Evolutionary conservation across 1,140 invertebrate genomes (phyloP).

Genomic region (Lethocerus indicus): DNA sequence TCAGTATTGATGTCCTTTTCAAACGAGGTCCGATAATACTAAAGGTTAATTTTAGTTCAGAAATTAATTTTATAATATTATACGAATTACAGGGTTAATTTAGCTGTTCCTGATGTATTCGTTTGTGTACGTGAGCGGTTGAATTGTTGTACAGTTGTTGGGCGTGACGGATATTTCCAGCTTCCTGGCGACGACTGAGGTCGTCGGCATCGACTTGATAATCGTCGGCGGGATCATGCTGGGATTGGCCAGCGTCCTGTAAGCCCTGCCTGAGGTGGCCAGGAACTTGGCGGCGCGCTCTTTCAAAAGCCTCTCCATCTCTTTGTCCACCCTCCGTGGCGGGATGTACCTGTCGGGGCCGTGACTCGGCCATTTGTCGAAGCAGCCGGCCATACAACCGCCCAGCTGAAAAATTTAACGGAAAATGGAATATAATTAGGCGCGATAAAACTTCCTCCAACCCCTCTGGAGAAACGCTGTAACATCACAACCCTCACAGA

Average conservation of each 20-base stretch:
- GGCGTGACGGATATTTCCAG: slow-evolving; percentile 7
- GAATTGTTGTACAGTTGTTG: slow-evolving; percentile 7
- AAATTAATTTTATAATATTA: too few relatives aligned
- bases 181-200: slow-evolving; percentile 6
- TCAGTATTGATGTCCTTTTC: too few relatives aligned
- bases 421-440: too few relatives aligned
- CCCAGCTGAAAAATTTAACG: slow-evolving; percentile 11
- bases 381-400: slow-evolving; percentile 10
- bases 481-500: too few relatives aligned
- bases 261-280: background rate
- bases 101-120: slow-evolving; percentile 3
- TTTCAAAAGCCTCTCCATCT: too few relatives aligned
- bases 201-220: slow-evolving; percentile 11
- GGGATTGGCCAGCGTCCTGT: background rate
- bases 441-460: too few relatives aligned
- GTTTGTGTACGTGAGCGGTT: slow-evolving; percentile 13
- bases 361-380: slow-evolving; percentile 7
- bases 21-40: too few relatives aligned
- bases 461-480: too few relatives aligned
- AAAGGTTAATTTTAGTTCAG: too few relatives aligned
- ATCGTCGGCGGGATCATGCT: background rate
- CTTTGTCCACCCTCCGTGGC: background rate
- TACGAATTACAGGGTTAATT: background rate
- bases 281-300: background rate
- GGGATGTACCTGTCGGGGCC: background rate